Base-by-base conservation (phyloP, 2,113 vertebrate species). In the Mustela lutreola region DNA sequence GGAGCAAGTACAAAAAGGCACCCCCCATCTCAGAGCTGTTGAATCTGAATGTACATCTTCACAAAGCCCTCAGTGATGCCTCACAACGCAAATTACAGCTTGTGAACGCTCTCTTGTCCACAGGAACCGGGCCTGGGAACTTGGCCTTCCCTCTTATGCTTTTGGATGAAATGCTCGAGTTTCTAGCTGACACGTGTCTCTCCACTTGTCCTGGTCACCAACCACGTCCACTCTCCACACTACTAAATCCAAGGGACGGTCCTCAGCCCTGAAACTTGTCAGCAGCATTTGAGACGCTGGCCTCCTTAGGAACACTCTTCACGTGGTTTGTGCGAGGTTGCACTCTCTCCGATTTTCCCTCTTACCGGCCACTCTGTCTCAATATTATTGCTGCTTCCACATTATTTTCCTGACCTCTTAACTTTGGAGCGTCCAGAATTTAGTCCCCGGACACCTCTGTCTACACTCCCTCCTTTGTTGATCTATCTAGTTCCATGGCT, bases 361-460 rank as follows among this genome's bases (percentile, higher is more conserved):
- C 42, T 71, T 28, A 63, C 42, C 62, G 60, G 65, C 67, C 21
- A 67, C 42, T 87, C 31, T 7, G 12, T 50, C 62, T 93, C 85
- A 78, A 21, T 86, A 45, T 76, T 14, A 81, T 45, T 92, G 53
- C 67, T 75, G 60, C 36, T 83, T 91, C 86, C 39, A 78, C 45
- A 58, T 95, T 67, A 63, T 70, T 89, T 80, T 71, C 75, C 67
- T 87, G 56, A 96, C 53, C 18, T 86, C 91, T 73, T 76, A 86
- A 63, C 36, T 83, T 83, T 76, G 85, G 42, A 78, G 36, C 82
- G 42, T 22, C 81, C 89, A 56, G 48, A 48, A n/a, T 94, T 81
- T 45, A 45, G n/a, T 31, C 56, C 5, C 62, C 9, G 65, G 21
- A 60, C 14, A 4, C n/a, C 9, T n/a, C 2, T 36, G 15, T 76